Evolutionary conservation across 2,797 vertebrate genomes (phyloP).

Genomic region (Nannoperca australis): DNA sequence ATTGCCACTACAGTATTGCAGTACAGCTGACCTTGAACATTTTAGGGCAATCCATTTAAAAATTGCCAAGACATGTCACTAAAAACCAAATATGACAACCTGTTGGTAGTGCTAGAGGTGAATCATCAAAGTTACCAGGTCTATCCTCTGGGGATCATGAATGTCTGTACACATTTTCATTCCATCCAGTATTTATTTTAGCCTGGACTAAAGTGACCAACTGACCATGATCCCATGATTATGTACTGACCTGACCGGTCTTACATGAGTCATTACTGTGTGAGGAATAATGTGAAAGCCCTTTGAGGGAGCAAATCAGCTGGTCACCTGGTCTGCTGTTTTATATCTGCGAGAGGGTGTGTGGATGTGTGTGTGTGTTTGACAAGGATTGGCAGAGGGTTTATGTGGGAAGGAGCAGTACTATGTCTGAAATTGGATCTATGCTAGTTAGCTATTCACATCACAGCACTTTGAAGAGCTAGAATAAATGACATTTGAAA

Average conservation of each 20-base stretch:
- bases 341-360: conserved; percentile 12
- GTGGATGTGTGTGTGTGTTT: conserved; percentile 8
- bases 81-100: not conserved
- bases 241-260: conserved; percentile 42
- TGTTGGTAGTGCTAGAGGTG: too few relatives aligned
- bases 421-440: conserved; percentile 49
- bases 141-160: not conserved
- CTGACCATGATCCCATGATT: conserved; percentile 12
- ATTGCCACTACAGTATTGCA: not conserved
- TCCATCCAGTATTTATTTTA: not conserved
- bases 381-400: conserved; percentile 5
- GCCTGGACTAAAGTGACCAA: not conserved
- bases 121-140: not conserved
- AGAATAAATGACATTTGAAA: conserved; percentile 53
- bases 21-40: too few relatives aligned
- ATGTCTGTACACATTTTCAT: not conserved
- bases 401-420: conserved; percentile 15
- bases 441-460: conserved; percentile 50
- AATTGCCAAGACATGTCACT: not conserved
- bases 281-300: conserved; percentile 46
- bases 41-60: not conserved
- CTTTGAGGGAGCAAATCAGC: conserved; percentile 48
- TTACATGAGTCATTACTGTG: conserved; percentile 56
- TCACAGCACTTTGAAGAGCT: conserved; percentile 50
- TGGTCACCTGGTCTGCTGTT: conserved; percentile 37